A percentile compares a stretch with the other conserved stretches of the same genome.
Evolutionary conservation across 2,888 invertebrate species (phyloP).

Genomic region (Synergus laeviventris): DNA sequence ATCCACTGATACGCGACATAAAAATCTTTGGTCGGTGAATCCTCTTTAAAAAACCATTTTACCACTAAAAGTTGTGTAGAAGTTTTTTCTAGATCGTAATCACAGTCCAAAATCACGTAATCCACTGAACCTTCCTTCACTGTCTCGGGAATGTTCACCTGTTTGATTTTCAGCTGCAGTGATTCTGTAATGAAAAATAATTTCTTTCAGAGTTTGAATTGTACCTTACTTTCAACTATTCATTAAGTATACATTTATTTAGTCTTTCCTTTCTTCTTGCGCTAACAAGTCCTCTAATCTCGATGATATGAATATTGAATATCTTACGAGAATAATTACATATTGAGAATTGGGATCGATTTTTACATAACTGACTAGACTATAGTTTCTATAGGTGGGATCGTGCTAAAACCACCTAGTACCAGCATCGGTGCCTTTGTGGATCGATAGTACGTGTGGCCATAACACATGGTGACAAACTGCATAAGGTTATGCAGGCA

Average conservation of each 20-base stretch:
- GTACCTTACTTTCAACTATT: neutral
- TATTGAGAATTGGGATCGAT: neutral
- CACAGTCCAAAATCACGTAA: slow-evolving; percentile 77
- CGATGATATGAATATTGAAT: neutral
- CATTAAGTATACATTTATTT: neutral
- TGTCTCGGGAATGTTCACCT: slow-evolving; percentile 66
- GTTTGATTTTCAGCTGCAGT: slow-evolving; percentile 67
- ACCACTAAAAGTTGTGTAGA: slow-evolving; percentile 74
- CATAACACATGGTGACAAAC: slow-evolving; percentile 46
- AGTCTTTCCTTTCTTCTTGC: neutral
- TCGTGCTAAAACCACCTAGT: neutral
- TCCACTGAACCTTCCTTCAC: slow-evolving; percentile 66
- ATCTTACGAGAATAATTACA: neutral
- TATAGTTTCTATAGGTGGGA: neutral
- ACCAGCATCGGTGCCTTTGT: slow-evolving; percentile 30
- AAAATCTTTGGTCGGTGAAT: slow-evolving; percentile 71
- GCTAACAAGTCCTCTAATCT: neutral
- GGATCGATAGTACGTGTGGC: slow-evolving; percentile 40
- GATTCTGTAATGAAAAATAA: slow-evolving; percentile 62
- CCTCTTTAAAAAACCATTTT: slow-evolving; percentile 73
- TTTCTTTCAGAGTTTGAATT: neutral
- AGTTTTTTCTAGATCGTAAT: slow-evolving; percentile 74
- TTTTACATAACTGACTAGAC: neutral
- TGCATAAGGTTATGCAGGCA: slow-evolving; percentile 47
- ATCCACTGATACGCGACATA: slow-evolving; percentile 78